These are phyloP conservation scores for Cecidostiba fungosa DNA, from an alignment of 2,888 invertebrate species.

Conservation along the genomic window DNA sequence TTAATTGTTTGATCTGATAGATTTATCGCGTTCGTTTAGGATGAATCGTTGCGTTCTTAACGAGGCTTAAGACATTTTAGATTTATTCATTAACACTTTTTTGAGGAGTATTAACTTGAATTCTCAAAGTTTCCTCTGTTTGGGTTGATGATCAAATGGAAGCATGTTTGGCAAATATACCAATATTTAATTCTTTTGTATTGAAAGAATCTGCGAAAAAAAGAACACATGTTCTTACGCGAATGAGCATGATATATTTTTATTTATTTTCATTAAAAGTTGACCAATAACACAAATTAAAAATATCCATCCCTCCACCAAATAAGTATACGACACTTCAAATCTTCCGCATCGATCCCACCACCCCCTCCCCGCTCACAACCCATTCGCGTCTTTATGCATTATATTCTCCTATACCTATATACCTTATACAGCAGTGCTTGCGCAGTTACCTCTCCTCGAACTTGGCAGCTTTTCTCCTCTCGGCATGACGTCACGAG, in stretches of 20 bases:
- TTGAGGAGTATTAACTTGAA: no score
- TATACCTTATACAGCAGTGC: neutral
- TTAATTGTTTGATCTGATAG: neutral
- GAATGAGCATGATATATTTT: no score
- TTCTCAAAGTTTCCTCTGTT: no score
- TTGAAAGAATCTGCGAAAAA: no score
- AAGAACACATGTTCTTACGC: no score
- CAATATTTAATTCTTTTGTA: no score
- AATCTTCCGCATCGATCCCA: neutral
- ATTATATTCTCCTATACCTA: neutral
- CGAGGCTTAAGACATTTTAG: neutral
- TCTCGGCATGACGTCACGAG: conserved; percentile 39
- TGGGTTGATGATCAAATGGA: no score
- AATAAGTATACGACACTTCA: conserved; percentile 40
- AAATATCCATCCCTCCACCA: neutral
- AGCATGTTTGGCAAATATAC: no score
- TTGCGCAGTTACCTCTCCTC: conserved; percentile 15
- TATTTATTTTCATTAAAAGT: no score
- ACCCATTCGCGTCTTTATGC: conserved; percentile 34
- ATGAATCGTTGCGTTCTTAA: no score
- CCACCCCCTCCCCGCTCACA: neutral
- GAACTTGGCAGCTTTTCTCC: neutral
- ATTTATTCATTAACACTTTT: no score
- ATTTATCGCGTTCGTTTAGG: neutral
- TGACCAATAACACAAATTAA: conserved; percentile 25